Percentiles rank a stretch among this genome's conserved stretches.
Conservation (phyloP, 2,113 vertebrate genomes). For the Poeciliopsis retropinna region DNA sequence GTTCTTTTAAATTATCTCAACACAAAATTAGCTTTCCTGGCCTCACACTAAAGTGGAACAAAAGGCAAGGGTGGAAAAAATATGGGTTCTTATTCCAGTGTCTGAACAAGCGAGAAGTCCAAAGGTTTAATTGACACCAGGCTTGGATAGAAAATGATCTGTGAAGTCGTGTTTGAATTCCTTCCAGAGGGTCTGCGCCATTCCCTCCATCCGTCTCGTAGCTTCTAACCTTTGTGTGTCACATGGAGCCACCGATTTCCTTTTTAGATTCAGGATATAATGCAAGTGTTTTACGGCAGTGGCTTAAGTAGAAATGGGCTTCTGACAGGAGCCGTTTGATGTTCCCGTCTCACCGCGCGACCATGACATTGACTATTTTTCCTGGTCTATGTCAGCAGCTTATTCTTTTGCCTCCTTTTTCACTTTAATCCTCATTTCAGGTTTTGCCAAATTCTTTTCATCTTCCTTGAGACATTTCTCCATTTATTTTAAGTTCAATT, state of each 20-base stretch:
- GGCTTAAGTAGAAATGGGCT: constrained; percentile 17
- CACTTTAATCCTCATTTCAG: constrained; percentile 11
- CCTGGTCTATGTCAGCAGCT: not conserved
- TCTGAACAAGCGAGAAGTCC: not conserved
- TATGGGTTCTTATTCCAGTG: too few relatives aligned
- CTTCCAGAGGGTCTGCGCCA: constrained; percentile 22
- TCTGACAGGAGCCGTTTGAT: constrained; percentile 30
- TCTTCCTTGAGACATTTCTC: not conserved
- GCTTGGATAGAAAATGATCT: not conserved
- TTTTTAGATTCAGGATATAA: constrained; percentile 14
- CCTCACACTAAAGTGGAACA: not conserved
- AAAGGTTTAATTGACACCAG: not conserved
- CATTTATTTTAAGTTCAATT: not conserved
- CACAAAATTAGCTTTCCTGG: not conserved
- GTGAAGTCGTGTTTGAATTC: constrained; percentile 15
- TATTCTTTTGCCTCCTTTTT: not conserved
- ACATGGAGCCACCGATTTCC: constrained; percentile 1
- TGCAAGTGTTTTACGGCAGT: constrained; percentile 1
- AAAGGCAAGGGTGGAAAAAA: not conserved
- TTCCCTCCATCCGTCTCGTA: constrained; percentile 29
- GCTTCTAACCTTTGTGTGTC: not conserved
- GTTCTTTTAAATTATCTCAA: too few relatives aligned
- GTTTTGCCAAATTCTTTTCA: constrained; percentile 6
- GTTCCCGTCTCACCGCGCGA: constrained; percentile 13
- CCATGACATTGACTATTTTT: not conserved